Evolutionary conservation across 2,888 invertebrate species (phyloP).

Genomic region (Penaeus monodon): DNA sequence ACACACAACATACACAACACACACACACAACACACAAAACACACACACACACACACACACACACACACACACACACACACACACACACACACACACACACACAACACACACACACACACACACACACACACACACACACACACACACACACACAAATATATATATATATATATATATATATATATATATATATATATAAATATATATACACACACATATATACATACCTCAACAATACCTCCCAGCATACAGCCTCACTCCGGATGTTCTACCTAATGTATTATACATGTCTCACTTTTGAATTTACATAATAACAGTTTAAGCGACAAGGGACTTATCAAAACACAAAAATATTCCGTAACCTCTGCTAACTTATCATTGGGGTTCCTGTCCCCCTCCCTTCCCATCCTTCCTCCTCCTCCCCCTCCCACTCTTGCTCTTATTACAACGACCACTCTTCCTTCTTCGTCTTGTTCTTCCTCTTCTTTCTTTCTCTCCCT

Average conservation of each 20-base stretch:
- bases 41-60: no score
- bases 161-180: no score
- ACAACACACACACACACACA: background rate
- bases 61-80: background rate
- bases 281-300: constrained; percentile 5
- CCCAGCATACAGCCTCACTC: no score
- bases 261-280: background rate
- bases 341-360: no score
- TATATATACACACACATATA: constrained; percentile 1
- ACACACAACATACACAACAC: background rate
- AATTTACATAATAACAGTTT: no score
- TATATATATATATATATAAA: no score
- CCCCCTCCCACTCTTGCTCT: background rate
- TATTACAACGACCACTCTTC: background rate
- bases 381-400: background rate
- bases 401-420: background rate
- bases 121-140: background rate
- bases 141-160: background rate
- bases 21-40: background rate
- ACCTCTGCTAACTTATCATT: no score
- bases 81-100: background rate
- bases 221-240: background rate
- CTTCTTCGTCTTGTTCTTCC: background rate
- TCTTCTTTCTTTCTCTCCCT: background rate
- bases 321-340: no score